Conservation (phyloP, 2,113 vertebrate species). For the Cervus canadensis region DNA sequence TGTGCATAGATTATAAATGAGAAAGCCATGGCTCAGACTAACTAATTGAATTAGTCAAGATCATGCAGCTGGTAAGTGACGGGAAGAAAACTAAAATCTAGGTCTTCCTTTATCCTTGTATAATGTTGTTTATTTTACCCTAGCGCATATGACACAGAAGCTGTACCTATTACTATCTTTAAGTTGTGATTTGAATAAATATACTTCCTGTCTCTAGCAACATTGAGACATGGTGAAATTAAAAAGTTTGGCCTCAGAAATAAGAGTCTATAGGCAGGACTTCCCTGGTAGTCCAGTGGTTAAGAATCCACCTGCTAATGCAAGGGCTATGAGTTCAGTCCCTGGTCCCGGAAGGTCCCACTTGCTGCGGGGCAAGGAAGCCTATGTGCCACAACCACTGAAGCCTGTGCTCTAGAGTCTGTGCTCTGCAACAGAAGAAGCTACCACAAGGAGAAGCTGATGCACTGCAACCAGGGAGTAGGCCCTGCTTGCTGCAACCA, state of each 20-base stretch:
- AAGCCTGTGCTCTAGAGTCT: background rate
- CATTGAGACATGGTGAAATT: background rate
- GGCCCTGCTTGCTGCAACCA: background rate
- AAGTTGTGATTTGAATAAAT: conserved; percentile 5
- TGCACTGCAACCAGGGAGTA: background rate
- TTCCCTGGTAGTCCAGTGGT: background rate
- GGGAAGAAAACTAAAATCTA: background rate
- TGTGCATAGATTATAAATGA: background rate
- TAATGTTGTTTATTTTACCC: background rate
- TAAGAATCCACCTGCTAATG: background rate
- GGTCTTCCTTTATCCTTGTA: background rate
- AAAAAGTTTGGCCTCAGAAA: background rate
- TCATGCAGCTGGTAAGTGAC: background rate
- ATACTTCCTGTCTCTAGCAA: background rate
- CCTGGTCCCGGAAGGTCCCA: background rate
- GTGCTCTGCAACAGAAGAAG: background rate
- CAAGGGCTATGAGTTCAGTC: background rate
- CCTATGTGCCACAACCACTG: background rate
- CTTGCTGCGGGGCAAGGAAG: background rate
- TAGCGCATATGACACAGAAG: background rate
- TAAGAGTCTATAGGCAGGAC: background rate
- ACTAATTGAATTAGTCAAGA: background rate
- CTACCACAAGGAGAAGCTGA: background rate
- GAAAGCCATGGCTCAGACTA: background rate
- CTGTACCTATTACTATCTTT: background rate